A percentile compares a stretch with the other conserved stretches of the same genome.
These are phyloP conservation scores for Plebejus argus DNA, from an alignment of 2,888 invertebrate genomes.

Conservation along the genomic window DNA sequence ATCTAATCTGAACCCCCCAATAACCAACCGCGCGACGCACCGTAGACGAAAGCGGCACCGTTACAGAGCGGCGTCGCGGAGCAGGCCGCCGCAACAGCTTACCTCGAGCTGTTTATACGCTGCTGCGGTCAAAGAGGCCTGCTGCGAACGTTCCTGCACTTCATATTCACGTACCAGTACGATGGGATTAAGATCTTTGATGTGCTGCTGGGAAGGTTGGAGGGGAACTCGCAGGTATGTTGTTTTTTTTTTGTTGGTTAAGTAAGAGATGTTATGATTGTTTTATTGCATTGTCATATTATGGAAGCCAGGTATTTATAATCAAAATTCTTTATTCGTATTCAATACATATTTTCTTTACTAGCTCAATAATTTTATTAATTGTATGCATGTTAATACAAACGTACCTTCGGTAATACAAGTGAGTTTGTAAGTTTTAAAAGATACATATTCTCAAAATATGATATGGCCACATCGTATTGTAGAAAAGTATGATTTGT, in stretches of 20 bases:
- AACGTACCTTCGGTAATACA: too few species aligned
- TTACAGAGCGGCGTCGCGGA: conserved; percentile 93
- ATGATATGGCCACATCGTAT: neutral
- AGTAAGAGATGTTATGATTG: neutral
- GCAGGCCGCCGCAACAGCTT: conserved; percentile 95
- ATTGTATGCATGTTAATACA: too few species aligned
- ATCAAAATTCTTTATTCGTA: too few species aligned
- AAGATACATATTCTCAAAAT: too few species aligned
- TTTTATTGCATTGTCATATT: neutral
- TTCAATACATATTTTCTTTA: too few species aligned
- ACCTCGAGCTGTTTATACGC: conserved; percentile 94
- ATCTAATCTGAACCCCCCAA: conserved; percentile 33
- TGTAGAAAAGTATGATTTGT: neutral
- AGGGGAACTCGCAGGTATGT: conserved; percentile 86
- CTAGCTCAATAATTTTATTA: too few species aligned
- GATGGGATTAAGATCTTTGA: conserved; percentile 92
- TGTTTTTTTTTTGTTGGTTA: too few species aligned
- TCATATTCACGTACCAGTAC: conserved; percentile 90
- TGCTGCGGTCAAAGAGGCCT: conserved; percentile 93
- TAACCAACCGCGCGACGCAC: conserved; percentile 45
- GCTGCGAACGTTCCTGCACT: conserved; percentile 90
- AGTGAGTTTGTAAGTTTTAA: too few species aligned
- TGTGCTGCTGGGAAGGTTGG: conserved; percentile 89
- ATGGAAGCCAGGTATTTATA: neutral
- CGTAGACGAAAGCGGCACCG: conserved; percentile 71